A percentile compares a stretch with the other conserved stretches of the same genome.
phyloP scores from a whole-genome alignment of 2,113 vertebrate genomes.

The Monopterus albus region DNA sequence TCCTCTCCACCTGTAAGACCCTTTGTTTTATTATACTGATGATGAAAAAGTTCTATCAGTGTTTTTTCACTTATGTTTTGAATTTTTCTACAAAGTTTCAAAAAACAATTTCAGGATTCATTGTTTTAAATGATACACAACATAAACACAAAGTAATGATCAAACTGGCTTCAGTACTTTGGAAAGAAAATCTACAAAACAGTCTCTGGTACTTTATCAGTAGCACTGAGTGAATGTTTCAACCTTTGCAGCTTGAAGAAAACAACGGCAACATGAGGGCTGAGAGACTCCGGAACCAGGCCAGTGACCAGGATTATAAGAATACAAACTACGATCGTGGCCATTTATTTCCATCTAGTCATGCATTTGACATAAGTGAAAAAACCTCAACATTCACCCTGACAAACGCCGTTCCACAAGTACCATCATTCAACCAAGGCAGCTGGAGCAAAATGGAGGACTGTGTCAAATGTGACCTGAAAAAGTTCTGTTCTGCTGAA shows the following conservation, averaged over 20 bases:
- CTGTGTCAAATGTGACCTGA: constrained; percentile 19
- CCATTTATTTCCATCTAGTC: constrained; percentile 28
- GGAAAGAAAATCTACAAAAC: no score
- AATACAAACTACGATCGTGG: neutral
- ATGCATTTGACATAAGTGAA: neutral
- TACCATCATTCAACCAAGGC: neutral
- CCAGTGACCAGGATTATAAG: neutral
- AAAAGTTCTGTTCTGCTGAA: constrained; percentile 10
- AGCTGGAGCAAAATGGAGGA: constrained; percentile 41
- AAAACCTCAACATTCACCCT: constrained; percentile 26
- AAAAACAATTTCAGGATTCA: no score
- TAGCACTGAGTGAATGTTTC: neutral
- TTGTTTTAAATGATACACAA: no score
- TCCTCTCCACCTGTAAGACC: no score
- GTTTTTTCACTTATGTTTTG: no score
- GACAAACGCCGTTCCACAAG: constrained; percentile 50
- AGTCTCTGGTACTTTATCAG: no score
- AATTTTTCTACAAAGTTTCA: no score
- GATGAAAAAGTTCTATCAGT: no score
- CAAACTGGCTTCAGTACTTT: no score
- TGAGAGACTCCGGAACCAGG: neutral
- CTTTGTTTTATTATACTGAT: no score
- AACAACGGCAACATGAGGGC: neutral
- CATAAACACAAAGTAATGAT: no score
- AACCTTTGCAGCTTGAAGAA: constrained; percentile 35